Evolutionary conservation across 2,888 invertebrate species (phyloP).

Genomic region (Piscicola geometra): DNA sequence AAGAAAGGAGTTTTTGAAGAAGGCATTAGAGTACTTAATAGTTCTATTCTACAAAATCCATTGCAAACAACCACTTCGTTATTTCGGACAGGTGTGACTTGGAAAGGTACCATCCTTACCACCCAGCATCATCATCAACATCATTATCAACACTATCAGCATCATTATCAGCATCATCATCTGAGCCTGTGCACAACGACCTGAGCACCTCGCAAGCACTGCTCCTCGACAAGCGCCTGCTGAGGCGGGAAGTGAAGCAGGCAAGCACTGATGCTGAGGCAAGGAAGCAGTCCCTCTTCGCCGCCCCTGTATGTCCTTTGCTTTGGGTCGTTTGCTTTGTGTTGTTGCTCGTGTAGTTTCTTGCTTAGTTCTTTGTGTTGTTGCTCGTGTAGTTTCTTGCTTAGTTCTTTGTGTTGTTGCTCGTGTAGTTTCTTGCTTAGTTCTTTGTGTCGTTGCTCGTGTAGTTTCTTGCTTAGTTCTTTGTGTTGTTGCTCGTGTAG

Average conservation of each 20-base stretch:
- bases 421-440: background rate
- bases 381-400: background rate
- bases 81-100: conserved; percentile 4
- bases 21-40: no score
- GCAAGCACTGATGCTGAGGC: no score
- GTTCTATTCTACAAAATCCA: no score
- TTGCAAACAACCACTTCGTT: no score
- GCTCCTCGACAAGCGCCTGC: no score
- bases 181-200: background rate
- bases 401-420: background rate
- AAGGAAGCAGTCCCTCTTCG: no score
- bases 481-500: background rate
- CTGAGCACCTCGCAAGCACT: no score
- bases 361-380: background rate
- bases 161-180: no score
- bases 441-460: background rate
- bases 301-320: no score
- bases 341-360: background rate
- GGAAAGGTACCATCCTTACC: conserved; percentile 17
- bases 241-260: no score
- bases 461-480: background rate
- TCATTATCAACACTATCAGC: no score
- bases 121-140: conserved; percentile 21
- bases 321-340: background rate
- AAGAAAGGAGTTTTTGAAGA: no score